Evolutionary conservation across 2,888 invertebrate genomes (phyloP).

Genomic region (Dryadula phaetusa): DNA sequence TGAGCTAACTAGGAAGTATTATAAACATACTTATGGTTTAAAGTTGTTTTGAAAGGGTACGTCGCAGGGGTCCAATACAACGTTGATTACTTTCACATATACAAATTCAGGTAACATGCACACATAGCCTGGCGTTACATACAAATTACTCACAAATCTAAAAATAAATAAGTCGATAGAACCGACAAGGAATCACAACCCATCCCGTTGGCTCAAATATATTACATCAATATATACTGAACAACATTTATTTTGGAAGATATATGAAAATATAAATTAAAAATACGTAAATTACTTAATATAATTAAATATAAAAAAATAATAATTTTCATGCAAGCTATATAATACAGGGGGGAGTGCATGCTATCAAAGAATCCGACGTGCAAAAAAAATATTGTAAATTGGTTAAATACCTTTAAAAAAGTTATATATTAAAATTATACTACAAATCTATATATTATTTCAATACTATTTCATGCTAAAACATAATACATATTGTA

Average conservation of each 20-base stretch:
- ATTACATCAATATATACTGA: constrained; percentile 63
- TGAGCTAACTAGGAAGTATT: constrained; percentile 63
- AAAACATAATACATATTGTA: constrained; percentile 33
- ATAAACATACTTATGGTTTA: constrained; percentile 40
- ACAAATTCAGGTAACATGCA: constrained; percentile 39
- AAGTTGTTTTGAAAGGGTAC: constrained; percentile 36
- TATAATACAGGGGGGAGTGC: constrained; percentile 69
- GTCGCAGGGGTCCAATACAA: constrained; percentile 34
- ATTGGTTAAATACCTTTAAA: constrained; percentile 39
- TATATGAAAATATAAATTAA: constrained; percentile 57
- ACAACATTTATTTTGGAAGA: constrained; percentile 84
- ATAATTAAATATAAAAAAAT: constrained; percentile 56
- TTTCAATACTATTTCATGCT: constrained; percentile 43
- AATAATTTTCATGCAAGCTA: constrained; percentile 79
- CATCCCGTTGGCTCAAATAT: constrained; percentile 40
- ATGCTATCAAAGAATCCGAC: constrained; percentile 63
- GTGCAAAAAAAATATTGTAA: constrained; percentile 56
- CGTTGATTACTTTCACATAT: constrained; percentile 32
- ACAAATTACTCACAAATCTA: constrained; percentile 33
- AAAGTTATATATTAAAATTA: constrained; percentile 50
- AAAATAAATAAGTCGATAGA: constrained; percentile 35
- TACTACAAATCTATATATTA: constrained; percentile 43
- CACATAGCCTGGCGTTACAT: constrained; percentile 36
- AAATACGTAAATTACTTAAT: constrained; percentile 59
- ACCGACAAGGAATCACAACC: constrained; percentile 35